These are phyloP conservation scores for Sphaeridia pumilis DNA, from an alignment of 2,888 invertebrate genomes.

Conservation along the genomic window DNA sequence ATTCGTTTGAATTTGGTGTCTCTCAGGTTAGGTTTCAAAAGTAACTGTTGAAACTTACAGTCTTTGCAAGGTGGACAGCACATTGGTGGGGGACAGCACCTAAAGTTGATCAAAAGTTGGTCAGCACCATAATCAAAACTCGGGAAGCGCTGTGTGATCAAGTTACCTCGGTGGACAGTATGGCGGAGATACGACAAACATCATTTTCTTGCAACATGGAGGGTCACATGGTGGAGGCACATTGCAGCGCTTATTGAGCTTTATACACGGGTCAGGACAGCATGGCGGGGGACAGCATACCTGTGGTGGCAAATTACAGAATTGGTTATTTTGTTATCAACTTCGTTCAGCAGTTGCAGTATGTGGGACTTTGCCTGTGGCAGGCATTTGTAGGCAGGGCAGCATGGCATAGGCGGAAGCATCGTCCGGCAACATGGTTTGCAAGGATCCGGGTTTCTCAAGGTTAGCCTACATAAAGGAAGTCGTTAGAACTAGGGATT, in stretches of 20 bases:
- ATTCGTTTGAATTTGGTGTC: background rate
- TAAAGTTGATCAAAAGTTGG: background rate
- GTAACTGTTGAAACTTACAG: constrained; percentile 5
- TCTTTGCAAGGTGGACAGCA: constrained; percentile 24
- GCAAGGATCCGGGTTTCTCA: constrained; percentile 29
- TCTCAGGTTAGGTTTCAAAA: background rate
- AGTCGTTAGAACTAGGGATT: background rate
- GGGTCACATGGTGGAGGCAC: constrained; percentile 31
- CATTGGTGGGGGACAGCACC: constrained; percentile 17
- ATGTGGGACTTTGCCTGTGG: too few species aligned
- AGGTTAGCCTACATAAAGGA: constrained; percentile 21
- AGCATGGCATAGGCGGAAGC: constrained; percentile 27
- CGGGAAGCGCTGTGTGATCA: background rate
- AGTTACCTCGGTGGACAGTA: constrained; percentile 29
- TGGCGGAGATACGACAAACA: constrained; percentile 29
- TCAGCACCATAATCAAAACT: background rate
- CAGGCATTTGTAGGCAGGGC: constrained; percentile 27
- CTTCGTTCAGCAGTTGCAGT: background rate
- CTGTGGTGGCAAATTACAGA: background rate
- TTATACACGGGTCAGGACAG: constrained; percentile 34
- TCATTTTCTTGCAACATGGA: constrained; percentile 33
- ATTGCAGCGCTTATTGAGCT: constrained; percentile 24
- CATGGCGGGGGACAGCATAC: constrained; percentile 32
- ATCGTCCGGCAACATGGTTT: constrained; percentile 28
- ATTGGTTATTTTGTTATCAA: background rate